Base-by-base conservation (phyloP, 2,113 vertebrate species). In the Cricetomys ansorgei region DNA sequence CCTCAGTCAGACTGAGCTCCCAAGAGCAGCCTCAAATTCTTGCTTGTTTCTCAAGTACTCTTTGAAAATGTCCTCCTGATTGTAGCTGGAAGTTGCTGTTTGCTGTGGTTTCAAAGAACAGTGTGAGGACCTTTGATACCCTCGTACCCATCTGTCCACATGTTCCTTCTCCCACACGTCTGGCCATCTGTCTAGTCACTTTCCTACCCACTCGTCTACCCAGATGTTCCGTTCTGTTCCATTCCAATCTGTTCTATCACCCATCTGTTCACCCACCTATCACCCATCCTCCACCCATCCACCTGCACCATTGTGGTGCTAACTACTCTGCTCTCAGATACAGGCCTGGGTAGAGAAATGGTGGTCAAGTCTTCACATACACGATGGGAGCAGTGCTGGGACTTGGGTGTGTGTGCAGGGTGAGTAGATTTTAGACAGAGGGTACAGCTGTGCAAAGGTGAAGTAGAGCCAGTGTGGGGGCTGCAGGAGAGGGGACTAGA, bases 261-360 rank as follows among this genome's bases (percentile, higher is more conserved):
- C 25, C 17, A 25, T 5, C 12, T 4, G 15, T 9, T 12, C 27
- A 0, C 11, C 34, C 43, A 7, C 4, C 29, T 12, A 0, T 6
- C 15, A 1, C 23, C 48, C 4, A 17, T 8, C 53, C 11, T 11
- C 31, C 50, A 7, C 12, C 55, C 37, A 1, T 37, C 25, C 29
- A 43, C 5, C 69, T 19, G 6, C 62, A n/a, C 69, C 17, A 70
- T 45, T 45, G 29, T 69, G 25, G 40, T 7, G 6, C 48, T 29
- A 25, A 53, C 27, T 7, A 3, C 57, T 21, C 17, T 29, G 53
- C 29, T 3, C 43, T 40, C 1, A 0, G 34, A 40, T 55, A 13
- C 5, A 8, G 59, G 16, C 48, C 53, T 40, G 62, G 87, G n/a
- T 75, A 15, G 72, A 55, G 70, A 53, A 31, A 31, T 31, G 11